Conservation (phyloP, 2,888 invertebrate genomes). For the Oscheius sp. region DNA sequence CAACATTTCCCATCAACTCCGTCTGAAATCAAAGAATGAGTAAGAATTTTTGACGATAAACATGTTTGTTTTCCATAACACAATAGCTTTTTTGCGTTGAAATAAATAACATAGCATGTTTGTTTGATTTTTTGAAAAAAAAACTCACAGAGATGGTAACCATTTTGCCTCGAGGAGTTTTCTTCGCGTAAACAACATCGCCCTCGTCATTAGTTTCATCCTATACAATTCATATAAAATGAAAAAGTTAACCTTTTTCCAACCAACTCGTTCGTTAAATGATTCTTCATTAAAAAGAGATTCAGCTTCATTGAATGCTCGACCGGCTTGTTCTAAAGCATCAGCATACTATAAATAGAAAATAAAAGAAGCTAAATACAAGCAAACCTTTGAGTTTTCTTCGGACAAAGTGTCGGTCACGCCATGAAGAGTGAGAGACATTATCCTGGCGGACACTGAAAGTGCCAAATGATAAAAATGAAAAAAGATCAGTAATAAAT, state of each 20-base stretch:
- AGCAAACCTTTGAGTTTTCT: constrained; percentile 38
- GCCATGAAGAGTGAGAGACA: constrained; percentile 40
- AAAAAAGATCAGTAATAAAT: background rate
- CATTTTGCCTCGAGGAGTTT: constrained; percentile 45
- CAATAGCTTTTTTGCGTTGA: background rate
- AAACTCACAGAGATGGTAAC: constrained; percentile 46
- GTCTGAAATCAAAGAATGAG: constrained; percentile 28
- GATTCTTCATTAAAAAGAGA: constrained; percentile 38
- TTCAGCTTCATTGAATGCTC: constrained; percentile 49
- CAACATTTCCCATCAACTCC: constrained; percentile 34
- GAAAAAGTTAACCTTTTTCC: constrained; percentile 33
- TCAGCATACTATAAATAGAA: constrained; percentile 38
- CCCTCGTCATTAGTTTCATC: constrained; percentile 45
- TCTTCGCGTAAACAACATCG: constrained; percentile 49
- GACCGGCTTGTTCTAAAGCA: constrained; percentile 39
- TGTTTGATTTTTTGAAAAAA: background rate
- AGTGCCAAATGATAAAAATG: too few species aligned
- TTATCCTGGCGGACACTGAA: constrained; percentile 19
- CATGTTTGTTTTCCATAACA: background rate
- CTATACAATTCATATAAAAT: background rate
- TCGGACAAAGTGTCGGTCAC: constrained; percentile 39
- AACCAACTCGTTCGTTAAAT: constrained; percentile 36
- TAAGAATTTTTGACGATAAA: background rate
- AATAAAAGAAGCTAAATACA: background rate
- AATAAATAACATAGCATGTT: background rate